Base-by-base conservation (phyloP, 2,797 vertebrate species). In the Melanotaenia parkinsoni region DNA sequence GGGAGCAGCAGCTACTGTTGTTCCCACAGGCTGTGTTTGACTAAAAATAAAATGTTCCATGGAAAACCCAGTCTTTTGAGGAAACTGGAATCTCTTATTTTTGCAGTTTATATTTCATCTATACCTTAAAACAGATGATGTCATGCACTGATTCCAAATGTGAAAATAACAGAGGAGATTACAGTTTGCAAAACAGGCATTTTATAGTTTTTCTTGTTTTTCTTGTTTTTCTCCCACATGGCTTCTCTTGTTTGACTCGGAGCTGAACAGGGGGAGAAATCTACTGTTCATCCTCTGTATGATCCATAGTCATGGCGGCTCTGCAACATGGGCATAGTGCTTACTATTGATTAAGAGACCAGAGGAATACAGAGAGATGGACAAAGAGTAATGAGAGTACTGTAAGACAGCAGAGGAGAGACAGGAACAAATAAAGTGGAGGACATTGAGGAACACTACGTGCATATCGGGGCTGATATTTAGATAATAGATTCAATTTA, bases 271-370 rank as follows among this genome's bases (percentile, higher is more conserved):
- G 63, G 70, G 35, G 10, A 58, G 38, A 58, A 73, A 86, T 86
- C 62, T 79, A 61, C 74, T 72, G 79, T 81, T 71, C 64, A 47
- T 63, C 57, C 64, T 73, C 43, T 33, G 58, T 14, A 2, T 66
- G 53, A 84, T 85, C 74, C 74, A 85, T 86, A 82, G 45, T 84
- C 75, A 86, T 66, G 45, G 76, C 76, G 77, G 70, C 3, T 24
- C 70, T 62, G 80, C 77, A 59, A 76, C 72, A 60, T 64, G 81
- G 86, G 70, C 50, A 77, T 65, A 71, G 68, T 84, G 70, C 84
- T 89, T 79, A 87, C 79, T 80, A 79, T 78, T 85, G 83, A 90
- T 89, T 70, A 57, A 53, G 65, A 72, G 53, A 73, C 12, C 2
- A 58, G 26, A 61, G 50, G 58, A 71, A 69, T 28, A 63, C 57